Percentiles rank a stretch among this genome's conserved stretches.
phyloP scores from a whole-genome alignment of 2,113 vertebrate species.

The Martes martes region DNA sequence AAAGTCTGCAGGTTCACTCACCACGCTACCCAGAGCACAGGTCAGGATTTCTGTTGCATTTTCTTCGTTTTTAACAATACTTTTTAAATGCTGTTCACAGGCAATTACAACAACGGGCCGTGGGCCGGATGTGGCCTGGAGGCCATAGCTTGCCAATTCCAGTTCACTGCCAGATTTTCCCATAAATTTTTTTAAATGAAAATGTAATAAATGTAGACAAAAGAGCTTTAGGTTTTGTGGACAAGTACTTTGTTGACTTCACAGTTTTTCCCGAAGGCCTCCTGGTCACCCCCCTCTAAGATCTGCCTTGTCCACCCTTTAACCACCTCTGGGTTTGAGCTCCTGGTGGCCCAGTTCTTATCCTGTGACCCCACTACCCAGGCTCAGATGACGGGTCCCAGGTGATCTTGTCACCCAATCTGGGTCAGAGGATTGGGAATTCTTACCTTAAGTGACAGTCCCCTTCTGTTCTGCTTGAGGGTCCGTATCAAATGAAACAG shows the following conservation, averaged over 20 bases:
- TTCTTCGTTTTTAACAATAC: background rate
- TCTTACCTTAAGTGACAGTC: background rate
- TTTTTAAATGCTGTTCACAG: background rate
- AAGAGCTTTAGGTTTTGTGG: background rate
- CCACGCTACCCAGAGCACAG: background rate
- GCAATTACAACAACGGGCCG: background rate
- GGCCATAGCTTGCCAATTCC: background rate
- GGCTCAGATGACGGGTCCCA: background rate
- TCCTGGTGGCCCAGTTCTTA: background rate
- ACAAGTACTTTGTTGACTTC: background rate
- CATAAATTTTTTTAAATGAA: background rate
- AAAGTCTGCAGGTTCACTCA: background rate
- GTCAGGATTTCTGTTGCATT: background rate
- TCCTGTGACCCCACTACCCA: background rate
- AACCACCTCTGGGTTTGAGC: background rate
- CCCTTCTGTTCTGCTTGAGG: background rate
- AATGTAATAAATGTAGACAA: background rate
- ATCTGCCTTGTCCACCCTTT: background rate
- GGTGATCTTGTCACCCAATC: background rate
- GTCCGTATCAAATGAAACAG: background rate
- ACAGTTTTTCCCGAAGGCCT: background rate
- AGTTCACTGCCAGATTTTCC: background rate
- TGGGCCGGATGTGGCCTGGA: background rate
- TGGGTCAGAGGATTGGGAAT: background rate
- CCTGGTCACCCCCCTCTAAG: background rate